phyloP scores from a whole-genome alignment of 2,888 invertebrate genomes.

The Cataglyphis albicans region DNA sequence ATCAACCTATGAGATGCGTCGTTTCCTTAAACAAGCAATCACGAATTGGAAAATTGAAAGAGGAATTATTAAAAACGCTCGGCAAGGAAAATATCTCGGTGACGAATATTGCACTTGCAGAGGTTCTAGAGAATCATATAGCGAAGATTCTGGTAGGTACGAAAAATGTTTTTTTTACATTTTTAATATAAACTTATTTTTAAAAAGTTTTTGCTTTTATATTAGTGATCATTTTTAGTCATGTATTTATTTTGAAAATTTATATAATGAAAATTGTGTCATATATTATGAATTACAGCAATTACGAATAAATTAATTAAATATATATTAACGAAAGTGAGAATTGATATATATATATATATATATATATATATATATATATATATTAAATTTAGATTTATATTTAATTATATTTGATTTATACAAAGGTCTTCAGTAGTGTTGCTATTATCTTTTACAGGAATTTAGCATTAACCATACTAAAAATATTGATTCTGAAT shows the following conservation, averaged over 20 bases:
- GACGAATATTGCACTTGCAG: constrained; percentile 87
- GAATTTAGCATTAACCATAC: constrained; percentile 6
- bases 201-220: constrained; percentile 2
- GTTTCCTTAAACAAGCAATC: constrained; percentile 88
- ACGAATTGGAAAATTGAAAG: constrained; percentile 87
- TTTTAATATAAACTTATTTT: constrained; percentile 8
- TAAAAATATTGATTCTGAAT: constrained; percentile 9
- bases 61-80: constrained; percentile 86
- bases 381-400: background rate
- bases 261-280: constrained; percentile 17
- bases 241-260: constrained; percentile 8
- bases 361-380: too few species aligned
- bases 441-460: constrained; percentile 5
- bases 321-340: too few species aligned
- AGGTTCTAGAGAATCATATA: constrained; percentile 88
- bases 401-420: background rate
- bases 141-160: constrained; percentile 87
- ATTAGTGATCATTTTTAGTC: constrained; percentile 21
- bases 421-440: constrained; percentile 22
- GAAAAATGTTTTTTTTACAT: background rate
- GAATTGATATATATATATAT: too few species aligned
- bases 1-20: constrained; percentile 86
- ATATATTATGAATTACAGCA: background rate
- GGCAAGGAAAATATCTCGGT: constrained; percentile 83
- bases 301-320: constrained; percentile 5